These are phyloP conservation scores for Dicroscelio sp. DNA, from an alignment of 2,888 invertebrate species.

Conservation along the genomic window DNA sequence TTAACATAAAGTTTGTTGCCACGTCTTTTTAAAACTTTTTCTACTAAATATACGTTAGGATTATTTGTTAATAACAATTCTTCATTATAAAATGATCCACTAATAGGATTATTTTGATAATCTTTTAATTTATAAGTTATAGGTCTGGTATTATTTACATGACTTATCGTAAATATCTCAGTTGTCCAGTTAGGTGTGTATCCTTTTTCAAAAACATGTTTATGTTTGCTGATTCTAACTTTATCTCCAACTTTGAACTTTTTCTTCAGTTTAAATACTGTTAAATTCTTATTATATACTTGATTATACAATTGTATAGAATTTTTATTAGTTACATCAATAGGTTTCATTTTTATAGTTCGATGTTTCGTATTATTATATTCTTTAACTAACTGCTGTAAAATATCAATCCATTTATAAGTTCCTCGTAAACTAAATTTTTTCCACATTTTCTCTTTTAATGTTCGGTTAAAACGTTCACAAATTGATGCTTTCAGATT, in stretches of 20 bases:
- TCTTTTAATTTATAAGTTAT: conserved; percentile 84
- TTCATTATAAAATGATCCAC: conserved; percentile 75
- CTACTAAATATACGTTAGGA: too few species aligned
- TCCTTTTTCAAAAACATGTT: conserved; percentile 73
- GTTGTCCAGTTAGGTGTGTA: conserved; percentile 87
- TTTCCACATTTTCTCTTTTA: neutral
- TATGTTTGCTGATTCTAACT: conserved; percentile 85
- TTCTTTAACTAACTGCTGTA: conserved; percentile 39
- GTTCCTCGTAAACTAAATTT: conserved; percentile 76
- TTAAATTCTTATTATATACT: conserved; percentile 56
- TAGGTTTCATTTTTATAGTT: conserved; percentile 55
- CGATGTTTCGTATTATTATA: conserved; percentile 83
- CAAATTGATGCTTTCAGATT: neutral
- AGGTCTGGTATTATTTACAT: conserved; percentile 83
- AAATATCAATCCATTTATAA: conserved; percentile 79
- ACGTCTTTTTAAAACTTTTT: too few species aligned
- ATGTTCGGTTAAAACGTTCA: neutral
- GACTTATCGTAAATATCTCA: conserved; percentile 88
- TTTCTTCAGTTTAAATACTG: neutral
- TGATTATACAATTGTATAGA: conserved; percentile 86
- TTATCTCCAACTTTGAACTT: conserved; percentile 74
- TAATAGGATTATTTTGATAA: conserved; percentile 85
- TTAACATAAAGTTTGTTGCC: too few species aligned
- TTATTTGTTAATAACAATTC: conserved; percentile 54
- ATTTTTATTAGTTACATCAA: conserved; percentile 83